Conservation (phyloP, 2,113 vertebrate genomes). For the Polypterus bichir region DNA sequence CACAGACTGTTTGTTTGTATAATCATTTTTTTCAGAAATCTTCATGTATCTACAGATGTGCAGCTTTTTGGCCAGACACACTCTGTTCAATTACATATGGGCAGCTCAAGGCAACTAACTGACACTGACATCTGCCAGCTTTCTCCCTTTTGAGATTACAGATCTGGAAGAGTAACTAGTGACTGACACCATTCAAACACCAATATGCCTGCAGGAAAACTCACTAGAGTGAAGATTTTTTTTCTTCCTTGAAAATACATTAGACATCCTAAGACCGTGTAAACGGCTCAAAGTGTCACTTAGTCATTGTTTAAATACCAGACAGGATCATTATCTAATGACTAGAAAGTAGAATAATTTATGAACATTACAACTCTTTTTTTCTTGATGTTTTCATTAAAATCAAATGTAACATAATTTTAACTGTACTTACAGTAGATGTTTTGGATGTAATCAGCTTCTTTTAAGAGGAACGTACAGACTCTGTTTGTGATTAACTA, state of each 20-base stretch:
- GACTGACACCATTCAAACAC: not conserved
- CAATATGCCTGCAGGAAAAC: not conserved
- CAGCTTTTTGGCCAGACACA: not conserved
- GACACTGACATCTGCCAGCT: constrained; percentile 8
- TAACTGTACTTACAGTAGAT: no score
- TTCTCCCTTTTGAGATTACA: not conserved
- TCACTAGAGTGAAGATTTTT: not conserved
- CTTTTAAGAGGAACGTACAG: no score
- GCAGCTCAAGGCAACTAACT: constrained; percentile 7
- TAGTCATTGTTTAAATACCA: no score
- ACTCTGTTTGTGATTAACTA: no score
- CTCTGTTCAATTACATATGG: constrained; percentile 1
- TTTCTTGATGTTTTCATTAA: no score
- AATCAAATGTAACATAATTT: no score
- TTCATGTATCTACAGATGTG: constrained; percentile 2
- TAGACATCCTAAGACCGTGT: not conserved
- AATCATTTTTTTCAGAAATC: no score
- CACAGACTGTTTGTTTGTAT: not conserved
- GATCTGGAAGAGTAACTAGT: not conserved
- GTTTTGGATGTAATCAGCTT: no score
- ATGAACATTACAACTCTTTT: no score
- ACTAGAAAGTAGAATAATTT: no score
- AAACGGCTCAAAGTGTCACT: not conserved
- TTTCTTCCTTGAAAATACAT: not conserved
- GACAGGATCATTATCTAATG: no score